Percentiles rank a stretch among this genome's conserved stretches.
These are phyloP conservation scores for Agrotis ipsilon DNA, from an alignment of 2,888 invertebrate genomes.

Conservation along the genomic window DNA sequence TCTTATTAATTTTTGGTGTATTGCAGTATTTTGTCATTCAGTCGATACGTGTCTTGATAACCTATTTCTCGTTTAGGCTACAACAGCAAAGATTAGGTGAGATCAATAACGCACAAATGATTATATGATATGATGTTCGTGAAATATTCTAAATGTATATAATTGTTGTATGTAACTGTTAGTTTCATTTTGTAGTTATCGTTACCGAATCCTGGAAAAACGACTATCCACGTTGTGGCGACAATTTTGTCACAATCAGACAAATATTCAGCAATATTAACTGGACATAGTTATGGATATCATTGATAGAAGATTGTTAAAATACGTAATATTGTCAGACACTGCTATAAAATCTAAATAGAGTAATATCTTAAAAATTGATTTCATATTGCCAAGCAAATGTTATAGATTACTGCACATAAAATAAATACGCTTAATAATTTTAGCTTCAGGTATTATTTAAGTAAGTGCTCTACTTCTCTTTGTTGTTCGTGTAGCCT, in stretches of 20 bases:
- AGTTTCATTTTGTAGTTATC: slow-evolving; percentile 17
- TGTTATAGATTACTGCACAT: neutral
- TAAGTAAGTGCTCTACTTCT: slow-evolving; percentile 28
- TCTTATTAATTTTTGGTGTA: neutral
- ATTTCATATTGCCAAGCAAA: slow-evolving; percentile 1
- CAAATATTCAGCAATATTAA: slow-evolving; percentile 1
- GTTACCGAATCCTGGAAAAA: too few relatives aligned
- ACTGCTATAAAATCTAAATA: neutral
- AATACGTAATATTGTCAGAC: neutral
- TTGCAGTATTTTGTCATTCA: slow-evolving; percentile 16
- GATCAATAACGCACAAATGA: slow-evolving; percentile 52
- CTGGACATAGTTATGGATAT: neutral
- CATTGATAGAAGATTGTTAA: neutral
- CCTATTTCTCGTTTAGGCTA: slow-evolving; percentile 46
- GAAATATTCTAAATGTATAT: slow-evolving; percentile 57
- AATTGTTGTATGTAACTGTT: slow-evolving; percentile 4
- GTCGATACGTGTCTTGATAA: slow-evolving; percentile 6
- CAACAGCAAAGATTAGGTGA: slow-evolving; percentile 50
- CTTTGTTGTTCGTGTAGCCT: slow-evolving; percentile 57
- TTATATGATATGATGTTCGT: slow-evolving; percentile 41
- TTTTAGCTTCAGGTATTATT: slow-evolving; percentile 18
- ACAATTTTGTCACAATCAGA: slow-evolving; percentile 5
- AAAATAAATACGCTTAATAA: slow-evolving; percentile 9
- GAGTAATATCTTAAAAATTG: neutral
- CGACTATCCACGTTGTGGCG: neutral